Evolutionary conservation across 2,888 invertebrate genomes (phyloP), one percentile per base, ranked within the genome.

Genomic region (Boloria selene): DNA sequence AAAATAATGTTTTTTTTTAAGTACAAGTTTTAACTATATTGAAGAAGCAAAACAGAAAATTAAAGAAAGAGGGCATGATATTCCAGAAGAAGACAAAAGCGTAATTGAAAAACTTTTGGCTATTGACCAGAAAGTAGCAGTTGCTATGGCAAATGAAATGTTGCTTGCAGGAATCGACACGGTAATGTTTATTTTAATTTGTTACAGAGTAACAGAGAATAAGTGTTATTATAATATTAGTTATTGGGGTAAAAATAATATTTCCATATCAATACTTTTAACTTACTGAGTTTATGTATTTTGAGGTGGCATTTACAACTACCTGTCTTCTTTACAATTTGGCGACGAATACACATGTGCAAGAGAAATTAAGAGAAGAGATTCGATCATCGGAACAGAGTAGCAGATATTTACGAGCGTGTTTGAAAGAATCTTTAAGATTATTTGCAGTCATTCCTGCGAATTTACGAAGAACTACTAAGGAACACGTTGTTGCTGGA

Each of bases 91-190:
- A 71, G 88, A 92, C n/a, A 87, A 91, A 68, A 95, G 95, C 77
- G 90, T 96, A 18, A 84, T 96, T 66, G 94, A 95, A 79, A 94
- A 94, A 74, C 78, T 96, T 31, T 80, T 95, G n/a, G 90, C 89
- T 7, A 90, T 94, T 18, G 94, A 95, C 75, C 92, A 93, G 65
- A 90, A 88, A 75, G 92, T 95, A 13, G 96, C 95, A 0, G 77
- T 93, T 31, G 92, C 94, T 72, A 95, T 95, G 94, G 94, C 94
- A 0, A 91, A 94, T 72, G 96, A 96, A 79, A 94, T 96, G 94
- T 75, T 96, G 38, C 85, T 94, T 55, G 95, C 95, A 53, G 96
- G 96, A 64, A 93, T 95, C 49, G 96, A 96, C 79, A 95, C 96
- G 62, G 95, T 96, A 31, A 0, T 22, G 10, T 31, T 26, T 31